Conservation (phyloP, 2,888 invertebrate genomes). For the Eupithecia subfuscata region DNA sequence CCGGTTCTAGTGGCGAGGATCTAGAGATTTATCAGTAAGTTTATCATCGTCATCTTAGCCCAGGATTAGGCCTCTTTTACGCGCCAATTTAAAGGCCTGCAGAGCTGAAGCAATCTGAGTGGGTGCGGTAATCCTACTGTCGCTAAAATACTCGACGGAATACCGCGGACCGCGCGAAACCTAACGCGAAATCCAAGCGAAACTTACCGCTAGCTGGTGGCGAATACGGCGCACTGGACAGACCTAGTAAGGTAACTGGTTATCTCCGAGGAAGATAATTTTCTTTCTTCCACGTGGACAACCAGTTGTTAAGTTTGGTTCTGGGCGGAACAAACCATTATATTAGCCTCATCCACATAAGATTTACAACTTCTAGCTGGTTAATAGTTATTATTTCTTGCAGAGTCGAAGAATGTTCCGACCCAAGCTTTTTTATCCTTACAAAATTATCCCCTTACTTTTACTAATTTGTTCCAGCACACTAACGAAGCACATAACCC, state of each 20-base stretch:
- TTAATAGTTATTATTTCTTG: background rate
- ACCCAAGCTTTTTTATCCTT: background rate
- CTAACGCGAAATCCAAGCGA: background rate
- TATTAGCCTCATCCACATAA: background rate
- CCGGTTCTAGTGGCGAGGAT: conserved; percentile 85
- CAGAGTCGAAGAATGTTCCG: background rate
- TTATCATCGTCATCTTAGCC: background rate
- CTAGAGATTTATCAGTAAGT: conserved; percentile 88
- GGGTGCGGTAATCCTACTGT: background rate
- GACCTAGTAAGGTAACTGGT: too few relatives aligned
- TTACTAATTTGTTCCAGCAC: conserved; percentile 76
- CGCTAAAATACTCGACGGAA: background rate
- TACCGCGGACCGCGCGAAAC: background rate
- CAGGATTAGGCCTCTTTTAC: background rate
- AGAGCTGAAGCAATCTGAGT: background rate
- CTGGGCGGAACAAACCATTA: too few relatives aligned
- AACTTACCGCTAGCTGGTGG: background rate
- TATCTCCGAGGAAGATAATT: too few relatives aligned
- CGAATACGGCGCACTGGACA: background rate
- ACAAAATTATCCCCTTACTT: background rate
- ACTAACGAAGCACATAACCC: conserved; percentile 88
- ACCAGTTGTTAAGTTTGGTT: too few relatives aligned
- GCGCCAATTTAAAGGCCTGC: background rate
- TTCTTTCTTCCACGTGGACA: too few relatives aligned
- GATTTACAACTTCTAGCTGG: too few relatives aligned